Evolutionary conservation across 2,888 invertebrate genomes (phyloP).

Genomic region (Euclidia mi): DNA sequence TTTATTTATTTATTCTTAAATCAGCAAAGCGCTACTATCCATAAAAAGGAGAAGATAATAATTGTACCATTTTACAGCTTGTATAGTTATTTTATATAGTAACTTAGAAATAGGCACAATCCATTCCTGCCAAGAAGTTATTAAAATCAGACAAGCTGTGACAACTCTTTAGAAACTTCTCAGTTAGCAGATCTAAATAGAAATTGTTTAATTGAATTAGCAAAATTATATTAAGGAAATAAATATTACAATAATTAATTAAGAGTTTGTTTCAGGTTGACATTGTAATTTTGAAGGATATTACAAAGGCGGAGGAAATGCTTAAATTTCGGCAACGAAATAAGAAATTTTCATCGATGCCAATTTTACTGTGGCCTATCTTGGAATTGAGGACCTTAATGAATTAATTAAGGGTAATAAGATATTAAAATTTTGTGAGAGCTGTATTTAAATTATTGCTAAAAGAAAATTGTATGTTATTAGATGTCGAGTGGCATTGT

Average conservation of each 20-base stretch:
- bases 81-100: too few relatives aligned
- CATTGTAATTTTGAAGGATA: conserved; percentile 63
- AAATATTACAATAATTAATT: conserved; percentile 21
- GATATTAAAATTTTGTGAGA: conserved; percentile 48
- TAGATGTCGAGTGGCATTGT: conserved; percentile 66
- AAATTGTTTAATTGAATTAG: not conserved
- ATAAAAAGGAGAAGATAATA: too few relatives aligned
- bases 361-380: conserved; percentile 59
- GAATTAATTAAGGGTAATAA: conserved; percentile 66
- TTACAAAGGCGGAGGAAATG: conserved; percentile 47
- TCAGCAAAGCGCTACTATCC: too few relatives aligned
- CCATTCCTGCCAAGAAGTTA: not conserved
- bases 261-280: conserved; percentile 53
- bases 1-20: too few relatives aligned
- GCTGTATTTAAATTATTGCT: conserved; percentile 37
- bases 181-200: not conserved
- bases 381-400: conserved; percentile 54
- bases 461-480: conserved; percentile 32
- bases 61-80: too few relatives aligned
- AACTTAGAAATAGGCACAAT: not conserved
- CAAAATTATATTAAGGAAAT: not conserved
- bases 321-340: conserved; percentile 51
- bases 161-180: conserved; percentile 1
- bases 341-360: conserved; percentile 51
- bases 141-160: conserved; percentile 4